Conservation (phyloP, 1,140 invertebrate genomes). For the Pollicipes pollicipes region DNA sequence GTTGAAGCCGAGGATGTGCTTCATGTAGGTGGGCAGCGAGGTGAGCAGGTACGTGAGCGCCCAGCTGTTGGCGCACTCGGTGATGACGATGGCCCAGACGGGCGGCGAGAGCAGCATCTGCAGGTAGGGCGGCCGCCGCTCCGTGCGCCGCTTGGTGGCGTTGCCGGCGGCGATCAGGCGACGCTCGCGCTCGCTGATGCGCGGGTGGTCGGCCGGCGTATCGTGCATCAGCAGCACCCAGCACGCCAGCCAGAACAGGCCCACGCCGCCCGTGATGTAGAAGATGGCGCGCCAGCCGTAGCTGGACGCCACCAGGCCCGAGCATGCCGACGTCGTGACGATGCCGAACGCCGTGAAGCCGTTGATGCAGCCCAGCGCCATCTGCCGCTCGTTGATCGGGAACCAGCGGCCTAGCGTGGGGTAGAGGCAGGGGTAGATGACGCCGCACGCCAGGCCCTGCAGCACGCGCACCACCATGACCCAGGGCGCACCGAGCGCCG, state of each 20-base stretch:
- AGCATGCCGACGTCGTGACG: conserved; percentile 22
- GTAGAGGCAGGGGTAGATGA: neutral
- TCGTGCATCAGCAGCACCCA: conserved; percentile 49
- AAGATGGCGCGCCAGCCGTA: conserved; percentile 58
- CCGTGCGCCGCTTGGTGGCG: neutral
- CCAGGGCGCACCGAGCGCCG: neutral
- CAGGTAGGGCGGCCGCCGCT: neutral
- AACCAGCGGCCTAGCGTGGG: neutral
- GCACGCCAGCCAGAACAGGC: conserved; percentile 36
- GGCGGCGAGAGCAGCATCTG: neutral
- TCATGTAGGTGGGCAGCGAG: conserved; percentile 1
- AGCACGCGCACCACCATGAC: neutral
- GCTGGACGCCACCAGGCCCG: conserved; percentile 31
- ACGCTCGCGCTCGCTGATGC: conserved; percentile 11
- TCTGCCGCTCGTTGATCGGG: neutral
- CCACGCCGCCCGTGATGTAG: conserved; percentile 42
- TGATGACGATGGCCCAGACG: neutral
- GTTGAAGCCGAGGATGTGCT: neutral
- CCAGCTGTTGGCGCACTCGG: conserved; percentile 3
- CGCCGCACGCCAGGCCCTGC: neutral
- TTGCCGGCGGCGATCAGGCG: neutral
- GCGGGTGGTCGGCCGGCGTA: conserved; percentile 13
- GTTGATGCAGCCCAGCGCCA: neutral
- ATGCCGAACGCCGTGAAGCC: neutral
- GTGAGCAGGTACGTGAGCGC: neutral